Conservation (phyloP, 2,797 vertebrate species). For the Moxostoma hubbsi region DNA sequence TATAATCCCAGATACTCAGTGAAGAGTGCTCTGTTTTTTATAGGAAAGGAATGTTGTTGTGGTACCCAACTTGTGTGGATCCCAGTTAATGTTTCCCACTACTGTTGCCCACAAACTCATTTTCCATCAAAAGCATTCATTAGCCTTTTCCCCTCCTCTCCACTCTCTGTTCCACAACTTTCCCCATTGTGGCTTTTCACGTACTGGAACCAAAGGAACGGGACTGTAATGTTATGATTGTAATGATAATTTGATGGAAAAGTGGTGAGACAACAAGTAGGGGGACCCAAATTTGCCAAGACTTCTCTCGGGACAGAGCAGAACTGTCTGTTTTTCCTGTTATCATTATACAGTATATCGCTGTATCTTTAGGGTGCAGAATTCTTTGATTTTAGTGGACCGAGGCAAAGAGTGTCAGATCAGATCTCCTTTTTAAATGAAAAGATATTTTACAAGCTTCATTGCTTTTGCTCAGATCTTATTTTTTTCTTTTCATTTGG, state of each 20-base stretch:
- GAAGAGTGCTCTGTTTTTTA: constrained; percentile 43
- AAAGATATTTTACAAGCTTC: constrained; percentile 45
- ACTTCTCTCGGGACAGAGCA: constrained; percentile 37
- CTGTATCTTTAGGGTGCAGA: constrained; percentile 22
- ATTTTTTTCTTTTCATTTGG: constrained; percentile 21
- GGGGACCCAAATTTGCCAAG: constrained; percentile 24
- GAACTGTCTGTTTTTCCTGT: constrained; percentile 18
- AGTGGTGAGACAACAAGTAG: constrained; percentile 37
- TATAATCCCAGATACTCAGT: constrained; percentile 47
- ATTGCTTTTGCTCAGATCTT: constrained; percentile 37
- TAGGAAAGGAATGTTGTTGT: constrained; percentile 51
- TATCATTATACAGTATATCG: constrained; percentile 8
- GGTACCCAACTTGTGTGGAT: constrained; percentile 48
- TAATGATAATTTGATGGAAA: constrained; percentile 54
- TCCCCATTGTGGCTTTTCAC: constrained; percentile 3
- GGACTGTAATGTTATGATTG: constrained; percentile 29
- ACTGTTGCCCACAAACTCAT: constrained; percentile 52
- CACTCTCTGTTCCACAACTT: constrained; percentile 13
- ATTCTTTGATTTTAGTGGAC: constrained; percentile 9
- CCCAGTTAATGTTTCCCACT: constrained; percentile 56
- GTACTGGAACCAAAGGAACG: constrained; percentile 27
- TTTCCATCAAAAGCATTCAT: constrained; percentile 64
- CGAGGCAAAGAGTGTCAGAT: no score
- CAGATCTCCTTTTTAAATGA: constrained; percentile 34
- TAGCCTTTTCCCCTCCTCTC: constrained; percentile 31